phyloP scores from a whole-genome alignment of 2,888 invertebrate genomes.

The Nephrotoma appendiculata region DNA sequence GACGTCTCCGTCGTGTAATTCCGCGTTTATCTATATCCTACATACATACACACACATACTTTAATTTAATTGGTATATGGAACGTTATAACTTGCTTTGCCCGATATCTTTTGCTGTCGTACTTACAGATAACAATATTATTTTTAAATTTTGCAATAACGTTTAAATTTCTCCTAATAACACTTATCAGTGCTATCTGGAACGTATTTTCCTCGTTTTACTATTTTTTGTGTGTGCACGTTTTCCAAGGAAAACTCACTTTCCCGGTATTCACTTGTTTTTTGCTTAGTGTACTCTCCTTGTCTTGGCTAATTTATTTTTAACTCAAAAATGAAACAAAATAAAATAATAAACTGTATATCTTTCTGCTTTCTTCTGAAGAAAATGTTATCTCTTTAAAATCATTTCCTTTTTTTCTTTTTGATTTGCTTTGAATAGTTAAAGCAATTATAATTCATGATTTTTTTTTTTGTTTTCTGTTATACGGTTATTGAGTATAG shows the following conservation, averaged over 20 bases:
- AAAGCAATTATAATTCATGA: constrained; percentile 1
- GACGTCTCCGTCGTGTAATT: background rate
- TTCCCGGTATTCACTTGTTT: background rate
- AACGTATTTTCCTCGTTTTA: background rate
- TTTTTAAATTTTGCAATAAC: background rate
- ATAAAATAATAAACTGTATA: background rate
- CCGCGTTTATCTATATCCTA: background rate
- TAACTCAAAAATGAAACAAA: background rate
- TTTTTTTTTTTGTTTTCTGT: background rate
- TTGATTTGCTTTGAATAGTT: constrained; percentile 2
- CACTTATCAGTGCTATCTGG: background rate
- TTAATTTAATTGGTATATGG: background rate
- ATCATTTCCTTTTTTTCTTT: constrained; percentile 4
- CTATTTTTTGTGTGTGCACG: background rate
- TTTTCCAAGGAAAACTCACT: background rate
- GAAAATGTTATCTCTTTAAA: background rate
- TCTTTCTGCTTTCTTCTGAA: background rate
- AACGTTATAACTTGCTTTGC: background rate
- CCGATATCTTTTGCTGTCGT: background rate
- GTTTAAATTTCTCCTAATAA: background rate
- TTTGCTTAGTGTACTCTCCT: background rate
- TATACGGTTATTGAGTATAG: background rate
- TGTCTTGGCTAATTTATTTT: background rate
- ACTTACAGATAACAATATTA: background rate
- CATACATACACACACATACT: background rate